Evolutionary conservation across 2,797 vertebrate genomes (phyloP).

Genomic region (Muscicapa comitata): DNA sequence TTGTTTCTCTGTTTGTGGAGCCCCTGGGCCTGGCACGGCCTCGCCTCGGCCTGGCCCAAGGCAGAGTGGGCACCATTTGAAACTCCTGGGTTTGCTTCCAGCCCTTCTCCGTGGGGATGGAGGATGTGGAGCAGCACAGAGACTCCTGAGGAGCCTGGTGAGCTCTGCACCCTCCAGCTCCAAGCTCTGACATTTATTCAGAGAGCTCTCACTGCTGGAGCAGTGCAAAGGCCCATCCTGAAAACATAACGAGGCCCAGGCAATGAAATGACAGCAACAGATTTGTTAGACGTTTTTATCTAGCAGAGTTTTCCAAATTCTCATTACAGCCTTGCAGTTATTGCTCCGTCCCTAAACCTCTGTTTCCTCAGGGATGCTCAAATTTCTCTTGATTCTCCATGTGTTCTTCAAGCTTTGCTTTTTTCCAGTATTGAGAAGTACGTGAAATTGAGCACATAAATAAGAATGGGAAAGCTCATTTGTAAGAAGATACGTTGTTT

Average conservation of each 20-base stretch:
- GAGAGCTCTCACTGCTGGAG: neutral
- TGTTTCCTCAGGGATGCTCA: slow-evolving; percentile 39
- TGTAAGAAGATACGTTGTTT: slow-evolving; percentile 47
- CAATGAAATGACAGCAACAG: slow-evolving; percentile 11
- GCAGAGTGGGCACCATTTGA: neutral
- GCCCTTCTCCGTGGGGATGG: neutral
- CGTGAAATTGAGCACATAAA: slow-evolving; percentile 13
- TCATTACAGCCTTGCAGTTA: slow-evolving; percentile 6
- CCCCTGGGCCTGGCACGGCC: neutral
- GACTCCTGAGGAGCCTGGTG: neutral
- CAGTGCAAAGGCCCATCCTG: neutral
- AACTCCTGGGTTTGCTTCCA: neutral
- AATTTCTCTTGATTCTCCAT: slow-evolving; percentile 36
- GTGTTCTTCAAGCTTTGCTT: neutral
- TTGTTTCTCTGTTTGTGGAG: slow-evolving; percentile 2
- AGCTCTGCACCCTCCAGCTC: neutral
- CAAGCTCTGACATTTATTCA: slow-evolving; percentile 24
- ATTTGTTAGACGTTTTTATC: slow-evolving; percentile 11
- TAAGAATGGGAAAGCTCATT: slow-evolving; percentile 12
- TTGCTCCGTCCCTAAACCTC: slow-evolving; percentile 29
- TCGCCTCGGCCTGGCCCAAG: neutral
- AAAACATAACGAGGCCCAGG: slow-evolving; percentile 3
- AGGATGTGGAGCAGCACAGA: neutral
- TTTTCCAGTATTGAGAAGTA: neutral
- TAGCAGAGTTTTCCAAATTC: slow-evolving; percentile 34